These are phyloP conservation scores for Aplodontia rufa DNA, from an alignment of 2,113 vertebrate genomes.

Conservation along the genomic window DNA sequence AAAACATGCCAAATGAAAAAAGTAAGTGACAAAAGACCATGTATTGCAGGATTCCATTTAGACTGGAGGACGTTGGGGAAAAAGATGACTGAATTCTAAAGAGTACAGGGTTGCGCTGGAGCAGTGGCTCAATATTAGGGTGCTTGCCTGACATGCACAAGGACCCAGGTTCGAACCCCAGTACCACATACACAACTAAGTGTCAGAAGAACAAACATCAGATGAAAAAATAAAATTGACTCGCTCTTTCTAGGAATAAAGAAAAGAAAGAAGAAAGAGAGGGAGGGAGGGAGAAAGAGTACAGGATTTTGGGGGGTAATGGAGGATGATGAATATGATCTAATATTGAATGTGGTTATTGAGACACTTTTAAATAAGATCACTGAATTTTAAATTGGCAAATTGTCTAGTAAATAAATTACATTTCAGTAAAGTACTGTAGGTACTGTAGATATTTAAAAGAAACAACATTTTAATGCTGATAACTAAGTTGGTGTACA, in stretches of 20 bases:
- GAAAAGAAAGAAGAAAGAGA: no score
- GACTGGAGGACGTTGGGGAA: background rate
- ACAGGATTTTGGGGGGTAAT: background rate
- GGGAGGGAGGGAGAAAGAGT: no score
- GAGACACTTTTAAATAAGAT: background rate
- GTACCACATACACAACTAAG: no score
- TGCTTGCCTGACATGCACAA: no score
- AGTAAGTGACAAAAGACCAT: background rate
- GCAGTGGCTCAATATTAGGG: no score
- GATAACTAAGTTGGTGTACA: background rate
- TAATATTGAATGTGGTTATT: background rate
- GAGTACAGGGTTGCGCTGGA: rapidly evolving
- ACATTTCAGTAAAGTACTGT: background rate
- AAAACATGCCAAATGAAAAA: background rate
- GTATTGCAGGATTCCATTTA: background rate
- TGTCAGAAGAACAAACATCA: no score
- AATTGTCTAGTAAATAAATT: background rate
- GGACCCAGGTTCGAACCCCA: no score
- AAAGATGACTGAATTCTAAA: background rate
- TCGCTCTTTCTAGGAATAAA: no score
- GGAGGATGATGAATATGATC: background rate
- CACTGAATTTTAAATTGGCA: background rate
- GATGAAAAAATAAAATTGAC: no score
- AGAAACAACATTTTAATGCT: background rate
- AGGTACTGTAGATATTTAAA: background rate